Percentiles rank a stretch among this genome's conserved stretches.
These are phyloP conservation scores for Takifugu bimaculatus DNA, from an alignment of 2,113 vertebrate genomes.

Conservation along the genomic window DNA sequence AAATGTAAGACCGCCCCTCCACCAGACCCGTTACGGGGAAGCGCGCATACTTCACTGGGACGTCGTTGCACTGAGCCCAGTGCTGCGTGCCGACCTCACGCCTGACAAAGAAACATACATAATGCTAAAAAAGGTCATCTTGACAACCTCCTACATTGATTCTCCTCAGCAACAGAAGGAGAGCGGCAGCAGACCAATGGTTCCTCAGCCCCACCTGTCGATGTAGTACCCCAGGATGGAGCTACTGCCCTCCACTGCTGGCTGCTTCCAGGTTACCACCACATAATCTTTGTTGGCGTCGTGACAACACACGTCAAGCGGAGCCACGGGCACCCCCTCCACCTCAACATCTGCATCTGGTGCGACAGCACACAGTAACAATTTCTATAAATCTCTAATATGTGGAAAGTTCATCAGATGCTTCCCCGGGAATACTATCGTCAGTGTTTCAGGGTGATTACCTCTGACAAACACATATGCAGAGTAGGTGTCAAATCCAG, in stretches of 20 bases:
- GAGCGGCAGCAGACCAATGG: background rate
- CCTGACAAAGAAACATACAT: constrained; percentile 64
- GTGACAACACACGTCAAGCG: constrained; percentile 87
- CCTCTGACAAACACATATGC: constrained; percentile 92
- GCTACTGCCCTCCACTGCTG: constrained; percentile 89
- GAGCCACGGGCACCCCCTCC: constrained; percentile 88
- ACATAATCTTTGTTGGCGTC: constrained; percentile 98
- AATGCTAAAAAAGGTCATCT: background rate
- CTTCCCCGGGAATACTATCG: too few relatives aligned
- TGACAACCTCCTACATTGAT: background rate
- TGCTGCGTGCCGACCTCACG: constrained; percentile 89
- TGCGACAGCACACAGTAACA: constrained; percentile 7
- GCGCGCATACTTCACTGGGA: constrained; percentile 92
- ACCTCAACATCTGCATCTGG: constrained; percentile 89
- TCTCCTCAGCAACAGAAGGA: background rate
- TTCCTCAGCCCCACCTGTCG: constrained; percentile 79
- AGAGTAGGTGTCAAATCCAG: constrained; percentile 88
- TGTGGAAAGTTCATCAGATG: too few relatives aligned
- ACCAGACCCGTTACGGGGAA: constrained; percentile 94
- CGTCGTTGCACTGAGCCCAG: constrained; percentile 97
- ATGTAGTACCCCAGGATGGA: constrained; percentile 91
- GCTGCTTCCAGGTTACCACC: constrained; percentile 97
- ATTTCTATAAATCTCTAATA: background rate
- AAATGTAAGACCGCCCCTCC: constrained; percentile 91
- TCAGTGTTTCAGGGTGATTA: constrained; percentile 47